A percentile compares a stretch with the other conserved stretches of the same genome.
phyloP scores from a whole-genome alignment of 2,888 invertebrate species.

The Coleophora flavipennella region DNA sequence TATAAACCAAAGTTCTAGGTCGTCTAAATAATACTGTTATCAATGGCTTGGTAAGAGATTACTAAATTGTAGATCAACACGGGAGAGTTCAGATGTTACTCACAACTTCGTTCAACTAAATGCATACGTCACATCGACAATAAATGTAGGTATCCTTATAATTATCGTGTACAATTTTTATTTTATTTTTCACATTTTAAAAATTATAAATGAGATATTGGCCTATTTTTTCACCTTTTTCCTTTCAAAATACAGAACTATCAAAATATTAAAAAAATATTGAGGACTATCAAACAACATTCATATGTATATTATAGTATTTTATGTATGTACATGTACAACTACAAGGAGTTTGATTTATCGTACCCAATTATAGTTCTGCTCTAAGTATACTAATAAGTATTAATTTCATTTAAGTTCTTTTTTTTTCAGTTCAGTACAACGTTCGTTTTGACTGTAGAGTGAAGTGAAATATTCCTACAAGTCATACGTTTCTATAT shows the following conservation, averaged over 20 bases:
- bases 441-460: conserved; percentile 31
- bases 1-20: conserved; percentile 62
- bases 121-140: conserved; percentile 51
- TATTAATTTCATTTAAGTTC: conserved; percentile 43
- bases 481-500: conserved; percentile 38
- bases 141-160: conserved; percentile 31
- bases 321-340: conserved; percentile 66
- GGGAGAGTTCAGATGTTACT: conserved; percentile 37
- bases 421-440: conserved; percentile 53
- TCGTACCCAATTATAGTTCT: conserved; percentile 66
- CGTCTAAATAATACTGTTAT: conserved; percentile 72
- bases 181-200: conserved; percentile 50
- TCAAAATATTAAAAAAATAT: conserved; percentile 74
- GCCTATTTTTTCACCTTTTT: conserved; percentile 60
- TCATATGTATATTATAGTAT: conserved; percentile 65
- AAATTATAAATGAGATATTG: conserved; percentile 69
- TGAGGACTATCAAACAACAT: conserved; percentile 72
- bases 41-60: conserved; percentile 71
- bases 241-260: conserved; percentile 69
- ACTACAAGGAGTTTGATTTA: conserved; percentile 60
- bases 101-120: conserved; percentile 58
- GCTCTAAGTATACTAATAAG: conserved; percentile 50
- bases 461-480: conserved; percentile 43
- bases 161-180: conserved; percentile 53
- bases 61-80: conserved; percentile 47